Evolutionary conservation across 2,113 vertebrate species (phyloP), one percentile per base, ranked within the genome.

Genomic region (Coturnix japonica): DNA sequence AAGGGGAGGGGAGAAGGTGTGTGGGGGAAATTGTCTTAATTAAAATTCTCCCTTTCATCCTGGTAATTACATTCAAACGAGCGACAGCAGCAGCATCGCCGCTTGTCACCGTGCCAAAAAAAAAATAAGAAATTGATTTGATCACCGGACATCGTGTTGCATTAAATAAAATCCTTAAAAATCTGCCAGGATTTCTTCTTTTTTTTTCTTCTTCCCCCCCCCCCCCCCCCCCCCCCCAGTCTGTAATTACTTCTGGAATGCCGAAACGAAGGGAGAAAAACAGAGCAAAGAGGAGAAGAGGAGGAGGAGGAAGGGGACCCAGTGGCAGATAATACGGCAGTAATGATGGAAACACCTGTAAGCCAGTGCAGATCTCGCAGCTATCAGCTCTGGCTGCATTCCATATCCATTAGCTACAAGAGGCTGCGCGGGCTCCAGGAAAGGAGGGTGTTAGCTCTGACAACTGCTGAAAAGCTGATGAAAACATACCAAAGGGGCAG

Each of bases 31-130:
- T 97, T 97, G 96, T 97, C 97, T 97, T 97, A 97, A 97, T 97
- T 97, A 97, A 97, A 97, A 97, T 97, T 97, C 97, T 97, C 93
- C 85, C 97, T 97, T 97, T 97, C 96, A 97, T 97, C 97, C 95
- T 92, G 83, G 95, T 97, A 97, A 97, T 97, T 97, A 97, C 96
- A 96, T 96, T 96, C 96, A 97, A 97, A 96, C 96, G 95, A 93
- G 95, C 95, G 20, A 96, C 97, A 93, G 96, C 94, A 31, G 96
- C 97, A 95, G 94, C 96, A 93, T 94, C 7, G 35, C 81, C 54
- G 90, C 94, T 96, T 97, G 96, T 97, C 97, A 97, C 94, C 0
- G 20, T 79, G 97, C 97, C 97, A 97, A 95, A 94, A 90, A 79
- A 84, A 87, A 71, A 94, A 90, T 76, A 84, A 87, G 74, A 94